Base-by-base conservation (phyloP, 2,888 invertebrate genomes). In the Malthinus flaveolus region DNA sequence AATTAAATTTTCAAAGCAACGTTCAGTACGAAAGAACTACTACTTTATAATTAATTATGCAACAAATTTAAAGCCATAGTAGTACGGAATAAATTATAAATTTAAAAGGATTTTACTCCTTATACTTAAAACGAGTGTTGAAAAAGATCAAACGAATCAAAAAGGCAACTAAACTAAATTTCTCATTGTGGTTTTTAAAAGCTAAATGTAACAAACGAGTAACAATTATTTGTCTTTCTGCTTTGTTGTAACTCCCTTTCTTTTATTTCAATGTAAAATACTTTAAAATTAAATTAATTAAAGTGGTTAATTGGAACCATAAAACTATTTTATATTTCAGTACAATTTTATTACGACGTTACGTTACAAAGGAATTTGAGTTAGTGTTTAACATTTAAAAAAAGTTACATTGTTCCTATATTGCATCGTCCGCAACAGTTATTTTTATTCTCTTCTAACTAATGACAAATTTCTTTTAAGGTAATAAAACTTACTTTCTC, bases 71-170 rank as follows among this genome's bases (percentile, higher is more conserved):
- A 15, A n/a, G 39, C 23, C 12, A 15, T 13, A 45, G 32, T 34
- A 49, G 51, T 51, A 50, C 23, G 51, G 49, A 60, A 56, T 55
- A 56, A 60, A 60, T 60, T 60, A 60, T 37, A 60, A 60, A 36
- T 23, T 42, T 60, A 60, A 60, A 59, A 60, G 60, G 51, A 56
- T 60, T 56, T 60, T 31, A 56, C 56, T 60, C 60, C 55, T 60
- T 51, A 51, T 55, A 47, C 50, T 51, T 55, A 60, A 59, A 56
- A 34, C 55, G 44, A 59, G 56, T 60, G 60, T 60, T 60, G 56
- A 56, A 49, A 59, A 56, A 56, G 60, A 60, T 60, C 56, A 60
- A 60, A 60, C 60, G 60, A 51, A 52, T 60, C 60, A 52, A 52
- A 56, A 60, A 60, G 60, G 51, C 54, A 56, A 60, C 56, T 52